Percentiles rank a stretch among this genome's conserved stretches.
Conservation (phyloP, 2,797 vertebrate species). For the Phalloptychus januarius region DNA sequence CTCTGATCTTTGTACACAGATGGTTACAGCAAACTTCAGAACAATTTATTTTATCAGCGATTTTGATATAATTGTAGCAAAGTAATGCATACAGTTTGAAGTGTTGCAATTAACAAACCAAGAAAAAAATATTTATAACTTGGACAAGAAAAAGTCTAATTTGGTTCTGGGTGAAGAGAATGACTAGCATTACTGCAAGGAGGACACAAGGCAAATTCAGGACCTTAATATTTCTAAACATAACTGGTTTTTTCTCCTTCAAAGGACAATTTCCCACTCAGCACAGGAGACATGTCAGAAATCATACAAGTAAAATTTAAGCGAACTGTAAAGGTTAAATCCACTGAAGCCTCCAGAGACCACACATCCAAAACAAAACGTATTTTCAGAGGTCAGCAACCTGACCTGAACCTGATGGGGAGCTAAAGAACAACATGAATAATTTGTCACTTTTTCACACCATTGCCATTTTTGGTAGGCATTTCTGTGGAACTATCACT, state of each 20-base stretch:
- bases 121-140: neutral
- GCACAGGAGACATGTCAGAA: neutral
- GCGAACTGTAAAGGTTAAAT: neutral
- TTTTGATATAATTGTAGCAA: neutral
- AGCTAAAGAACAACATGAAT: neutral
- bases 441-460: neutral
- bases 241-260: slow-evolving; percentile 13
- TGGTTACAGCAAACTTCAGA: neutral
- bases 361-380: neutral
- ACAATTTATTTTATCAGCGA: neutral
- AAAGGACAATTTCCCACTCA: neutral
- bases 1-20: neutral
- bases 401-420: neutral
- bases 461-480: neutral
- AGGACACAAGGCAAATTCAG: slow-evolving; percentile 17
- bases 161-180: neutral
- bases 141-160: neutral
- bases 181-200: neutral
- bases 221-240: slow-evolving; percentile 8
- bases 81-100: neutral
- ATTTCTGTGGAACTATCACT: neutral
- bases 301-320: neutral
- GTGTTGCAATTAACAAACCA: neutral
- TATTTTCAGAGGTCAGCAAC: slow-evolving; percentile 3
- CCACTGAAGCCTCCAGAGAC: neutral